Evolutionary conservation across 2,888 invertebrate species (phyloP).

Genomic region (Cantharis nigra): DNA sequence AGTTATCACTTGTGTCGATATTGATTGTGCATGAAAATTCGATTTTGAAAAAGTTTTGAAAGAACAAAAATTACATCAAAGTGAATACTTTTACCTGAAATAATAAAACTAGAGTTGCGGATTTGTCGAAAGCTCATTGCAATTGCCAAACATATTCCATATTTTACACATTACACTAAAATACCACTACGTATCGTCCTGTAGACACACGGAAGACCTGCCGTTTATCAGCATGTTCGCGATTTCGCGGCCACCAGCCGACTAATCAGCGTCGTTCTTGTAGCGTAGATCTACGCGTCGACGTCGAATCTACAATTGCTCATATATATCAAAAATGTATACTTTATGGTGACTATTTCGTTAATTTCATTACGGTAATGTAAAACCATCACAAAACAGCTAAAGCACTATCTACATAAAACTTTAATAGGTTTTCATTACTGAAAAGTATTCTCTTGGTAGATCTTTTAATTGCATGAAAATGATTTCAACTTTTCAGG

Average conservation of each 20-base stretch:
- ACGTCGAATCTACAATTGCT: constrained; percentile 18
- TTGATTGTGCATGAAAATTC: background rate
- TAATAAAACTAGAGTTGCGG: constrained; percentile 18
- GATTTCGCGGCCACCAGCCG: constrained; percentile 36
- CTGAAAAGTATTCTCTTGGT: background rate
- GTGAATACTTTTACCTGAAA: constrained; percentile 16
- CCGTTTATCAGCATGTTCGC: constrained; percentile 35
- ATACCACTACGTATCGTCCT: constrained; percentile 32
- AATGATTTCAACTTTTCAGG: background rate
- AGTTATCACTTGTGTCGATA: background rate
- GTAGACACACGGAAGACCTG: constrained; percentile 23
- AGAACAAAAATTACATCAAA: background rate
- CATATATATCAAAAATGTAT: background rate
- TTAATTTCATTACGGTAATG: background rate
- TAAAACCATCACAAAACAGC: background rate
- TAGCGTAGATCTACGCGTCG: constrained; percentile 16
- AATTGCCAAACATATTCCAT: constrained; percentile 24
- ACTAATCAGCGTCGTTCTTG: constrained; percentile 31
- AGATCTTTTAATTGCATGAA: background rate
- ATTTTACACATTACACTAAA: constrained; percentile 27
- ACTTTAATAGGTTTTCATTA: background rate
- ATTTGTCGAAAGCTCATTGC: constrained; percentile 25
- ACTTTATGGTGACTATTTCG: background rate
- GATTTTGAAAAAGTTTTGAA: background rate
- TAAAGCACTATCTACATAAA: background rate